These are phyloP conservation scores for Meteorus colon DNA, from an alignment of 2,888 invertebrate species.

Conservation along the genomic window DNA sequence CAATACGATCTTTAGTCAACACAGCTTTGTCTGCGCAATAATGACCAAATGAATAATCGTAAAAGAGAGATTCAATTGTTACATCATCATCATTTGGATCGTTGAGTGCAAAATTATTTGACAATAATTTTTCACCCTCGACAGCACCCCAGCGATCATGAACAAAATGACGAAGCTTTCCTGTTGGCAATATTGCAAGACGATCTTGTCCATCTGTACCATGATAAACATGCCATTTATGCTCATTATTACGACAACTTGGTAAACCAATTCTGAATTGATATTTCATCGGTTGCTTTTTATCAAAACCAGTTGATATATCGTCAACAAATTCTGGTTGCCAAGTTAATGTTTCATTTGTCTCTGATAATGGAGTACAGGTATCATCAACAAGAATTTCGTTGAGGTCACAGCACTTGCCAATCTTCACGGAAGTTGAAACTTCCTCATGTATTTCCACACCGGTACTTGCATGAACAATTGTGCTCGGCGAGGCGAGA, in stretches of 20 bases:
- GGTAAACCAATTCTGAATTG: conserved; percentile 65
- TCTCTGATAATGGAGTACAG: conserved; percentile 79
- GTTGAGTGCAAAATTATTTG: conserved; percentile 74
- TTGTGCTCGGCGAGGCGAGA: conserved; percentile 42
- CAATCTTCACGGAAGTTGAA: conserved; percentile 76
- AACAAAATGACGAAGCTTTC: conserved; percentile 83
- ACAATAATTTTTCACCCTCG: conserved; percentile 66
- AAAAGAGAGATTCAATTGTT: conserved; percentile 74
- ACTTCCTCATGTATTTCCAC: conserved; percentile 42
- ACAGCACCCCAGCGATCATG: conserved; percentile 73
- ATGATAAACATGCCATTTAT: conserved; percentile 67
- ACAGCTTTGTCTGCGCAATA: conserved; percentile 88
- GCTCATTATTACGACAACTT: conserved; percentile 63
- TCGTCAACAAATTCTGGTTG: conserved; percentile 63
- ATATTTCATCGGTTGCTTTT: conserved; percentile 51
- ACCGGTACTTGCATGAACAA: conserved; percentile 38
- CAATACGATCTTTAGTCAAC: conserved; percentile 73
- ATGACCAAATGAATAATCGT: conserved; percentile 83
- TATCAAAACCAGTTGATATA: conserved; percentile 9
- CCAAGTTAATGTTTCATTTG: conserved; percentile 64
- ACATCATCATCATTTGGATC: conserved; percentile 70
- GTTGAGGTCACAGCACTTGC: conserved; percentile 86
- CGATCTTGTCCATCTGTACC: conserved; percentile 62
- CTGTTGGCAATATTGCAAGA: conserved; percentile 79
- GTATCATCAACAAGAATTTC: conserved; percentile 81